Conservation (phyloP, 2,797 vertebrate species). For the Trichosurus vulpecula region DNA sequence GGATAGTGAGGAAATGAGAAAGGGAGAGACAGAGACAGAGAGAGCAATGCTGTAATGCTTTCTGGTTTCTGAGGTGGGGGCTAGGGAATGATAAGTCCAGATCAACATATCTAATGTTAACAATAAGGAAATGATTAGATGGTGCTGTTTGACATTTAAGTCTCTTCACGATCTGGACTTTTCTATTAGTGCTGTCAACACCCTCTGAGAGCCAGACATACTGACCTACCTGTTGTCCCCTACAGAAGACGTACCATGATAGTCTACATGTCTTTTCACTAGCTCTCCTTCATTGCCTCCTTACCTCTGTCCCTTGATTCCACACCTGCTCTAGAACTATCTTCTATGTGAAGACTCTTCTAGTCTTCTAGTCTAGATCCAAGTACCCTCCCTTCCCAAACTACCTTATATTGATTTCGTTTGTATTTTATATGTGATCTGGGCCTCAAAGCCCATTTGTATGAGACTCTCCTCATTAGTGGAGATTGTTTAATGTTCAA, state of each 20-base stretch:
- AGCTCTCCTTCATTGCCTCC: not conserved
- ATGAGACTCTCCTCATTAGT: not conserved
- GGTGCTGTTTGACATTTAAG: not conserved
- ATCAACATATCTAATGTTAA: not conserved
- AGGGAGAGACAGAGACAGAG: not conserved
- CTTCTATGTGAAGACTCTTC: not conserved
- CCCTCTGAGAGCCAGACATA: not conserved
- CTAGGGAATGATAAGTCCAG: not conserved
- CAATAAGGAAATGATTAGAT: not conserved
- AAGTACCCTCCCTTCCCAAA: not conserved
- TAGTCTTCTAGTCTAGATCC: too few species aligned
- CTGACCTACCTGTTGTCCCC: not conserved
- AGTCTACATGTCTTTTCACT: not conserved
- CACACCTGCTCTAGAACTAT: not conserved
- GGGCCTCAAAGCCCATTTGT: not conserved
- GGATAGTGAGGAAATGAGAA: not conserved
- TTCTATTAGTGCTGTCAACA: not conserved
- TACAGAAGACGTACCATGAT: not conserved
- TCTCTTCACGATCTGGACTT: not conserved
- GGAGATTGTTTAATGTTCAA: not conserved
- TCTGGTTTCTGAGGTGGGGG: not conserved
- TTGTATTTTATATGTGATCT: not conserved
- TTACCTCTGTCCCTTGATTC: not conserved
- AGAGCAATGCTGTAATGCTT: not conserved
- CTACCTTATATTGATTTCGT: not conserved